A percentile compares a stretch with the other conserved stretches of the same genome.
These are phyloP conservation scores for Lasioglossum villosulum DNA, from an alignment of 2,888 invertebrate species.

Conservation along the genomic window DNA sequence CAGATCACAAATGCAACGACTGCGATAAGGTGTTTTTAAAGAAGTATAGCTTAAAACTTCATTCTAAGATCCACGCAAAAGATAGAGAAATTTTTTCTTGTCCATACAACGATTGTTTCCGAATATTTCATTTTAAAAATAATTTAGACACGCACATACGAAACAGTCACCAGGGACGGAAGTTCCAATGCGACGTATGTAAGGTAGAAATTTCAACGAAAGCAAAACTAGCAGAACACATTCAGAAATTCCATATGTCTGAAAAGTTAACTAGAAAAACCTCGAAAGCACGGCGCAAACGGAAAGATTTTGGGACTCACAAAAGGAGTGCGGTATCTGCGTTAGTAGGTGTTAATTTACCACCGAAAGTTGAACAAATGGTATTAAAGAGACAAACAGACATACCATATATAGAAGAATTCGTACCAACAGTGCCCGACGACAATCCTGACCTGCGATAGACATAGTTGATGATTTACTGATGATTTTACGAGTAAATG, in stretches of 20 bases:
- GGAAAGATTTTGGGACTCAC: slow-evolving; percentile 72
- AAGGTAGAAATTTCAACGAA: slow-evolving; percentile 64
- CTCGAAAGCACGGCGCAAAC: slow-evolving; percentile 34
- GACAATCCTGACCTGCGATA: neutral
- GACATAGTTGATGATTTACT: neutral
- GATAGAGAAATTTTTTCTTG: slow-evolving; percentile 76
- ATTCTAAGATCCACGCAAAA: slow-evolving; percentile 75
- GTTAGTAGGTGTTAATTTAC: slow-evolving; percentile 72
- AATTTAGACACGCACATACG: slow-evolving; percentile 87
- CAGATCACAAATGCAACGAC: slow-evolving; percentile 72
- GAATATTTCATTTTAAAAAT: slow-evolving; percentile 85
- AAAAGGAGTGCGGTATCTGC: slow-evolving; percentile 70
- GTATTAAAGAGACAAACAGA: slow-evolving; percentile 53
- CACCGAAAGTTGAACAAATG: slow-evolving; percentile 55
- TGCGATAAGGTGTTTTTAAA: slow-evolving; percentile 75
- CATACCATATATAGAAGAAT: slow-evolving; percentile 14
- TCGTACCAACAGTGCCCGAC: neutral
- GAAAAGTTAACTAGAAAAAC: slow-evolving; percentile 46
- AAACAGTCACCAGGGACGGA: slow-evolving; percentile 85
- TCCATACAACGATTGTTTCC: slow-evolving; percentile 81
- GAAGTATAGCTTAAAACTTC: slow-evolving; percentile 66
- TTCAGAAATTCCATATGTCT: slow-evolving; percentile 62
- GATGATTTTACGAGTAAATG: neutral
- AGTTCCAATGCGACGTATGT: slow-evolving; percentile 80
- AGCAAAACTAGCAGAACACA: slow-evolving; percentile 69